Base-by-base conservation (phyloP, 2,797 vertebrate species). In the Bryconaethiops microstoma region DNA sequence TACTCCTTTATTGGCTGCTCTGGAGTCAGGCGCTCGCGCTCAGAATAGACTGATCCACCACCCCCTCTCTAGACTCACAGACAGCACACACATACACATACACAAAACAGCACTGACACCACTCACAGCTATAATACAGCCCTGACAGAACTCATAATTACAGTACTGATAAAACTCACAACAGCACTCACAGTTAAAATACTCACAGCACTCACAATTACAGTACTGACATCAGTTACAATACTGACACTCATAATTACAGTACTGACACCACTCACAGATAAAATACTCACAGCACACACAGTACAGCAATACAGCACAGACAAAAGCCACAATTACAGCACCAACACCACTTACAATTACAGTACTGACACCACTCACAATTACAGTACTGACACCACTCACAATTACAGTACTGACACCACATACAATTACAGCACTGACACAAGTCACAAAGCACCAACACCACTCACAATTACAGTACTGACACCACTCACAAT, bases 1-100 rank as follows among this genome's bases (percentile, higher is more conserved):
- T 79, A 85, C 83, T 86, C 65, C 78, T 83, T 87, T 87, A 87
- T 87, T 86, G 81, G 78, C 65, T 76, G 82, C 76, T 79, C 74
- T 52, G 76, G 80, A 82, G 86, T 86, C 84, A 74, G 73, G 69
- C 76, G 72, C 76, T 55, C 29, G 52, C 7, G 50, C 82, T 84
- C 69, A 77, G 84, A 85, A 87, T 83, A 87, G 82, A 86, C 75
- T 78, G 69, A 84, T 81, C 74, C 72, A 45, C 76, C 77, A 80
- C 64, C 76, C 68, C 63, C 2, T 59, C 67, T 64, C 65, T 55
- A 76, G 73, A 78, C 76, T 79, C 78, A 68, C 48, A 50, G 48
- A 50, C 48, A 50, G 48, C 6, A 50, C 42, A 42, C 48, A 71
- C 25, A 57, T 48, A 71, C 14, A 45, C 42, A 63, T 75, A 50